phyloP scores from a whole-genome alignment of 2,797 vertebrate genomes.

The Meriones psammophilus region DNA sequence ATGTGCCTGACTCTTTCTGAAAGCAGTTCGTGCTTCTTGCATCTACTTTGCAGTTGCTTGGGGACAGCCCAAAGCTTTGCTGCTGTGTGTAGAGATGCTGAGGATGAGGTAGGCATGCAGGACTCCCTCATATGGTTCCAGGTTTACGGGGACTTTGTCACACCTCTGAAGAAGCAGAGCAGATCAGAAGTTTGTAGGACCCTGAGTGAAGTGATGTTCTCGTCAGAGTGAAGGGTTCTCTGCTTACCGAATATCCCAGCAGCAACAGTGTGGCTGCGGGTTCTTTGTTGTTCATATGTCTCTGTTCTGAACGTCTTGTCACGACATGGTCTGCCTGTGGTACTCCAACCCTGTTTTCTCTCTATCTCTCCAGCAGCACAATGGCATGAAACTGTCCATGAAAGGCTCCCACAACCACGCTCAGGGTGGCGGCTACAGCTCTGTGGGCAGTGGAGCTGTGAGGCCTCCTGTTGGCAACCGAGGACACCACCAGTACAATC shows the following conservation, averaged over 20 bases:
- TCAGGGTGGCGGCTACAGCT: slow-evolving; percentile 90
- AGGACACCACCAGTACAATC: slow-evolving; percentile 94
- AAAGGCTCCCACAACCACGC: slow-evolving; percentile 93
- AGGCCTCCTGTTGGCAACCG: slow-evolving; percentile 90
- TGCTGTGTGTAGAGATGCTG: too few species aligned
- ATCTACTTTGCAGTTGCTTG: not conserved
- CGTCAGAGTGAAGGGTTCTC: not conserved
- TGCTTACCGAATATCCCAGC: not conserved
- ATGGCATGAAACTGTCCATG: slow-evolving; percentile 93
- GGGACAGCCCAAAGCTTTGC: fast-evolving
- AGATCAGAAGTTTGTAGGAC: not conserved
- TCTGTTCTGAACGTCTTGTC: too few species aligned
- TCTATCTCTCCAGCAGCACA: slow-evolving; percentile 89
- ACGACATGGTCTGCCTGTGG: fast-evolving
- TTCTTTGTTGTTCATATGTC: not conserved
- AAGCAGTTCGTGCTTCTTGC: not conserved
- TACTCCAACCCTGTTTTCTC: not conserved
- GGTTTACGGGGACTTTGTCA: not conserved
- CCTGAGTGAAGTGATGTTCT: fast-evolving
- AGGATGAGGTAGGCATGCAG: fast-evolving
- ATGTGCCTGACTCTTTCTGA: not conserved
- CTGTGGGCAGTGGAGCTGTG: slow-evolving; percentile 85
- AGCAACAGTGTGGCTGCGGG: too few species aligned
- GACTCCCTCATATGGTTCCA: too few species aligned
- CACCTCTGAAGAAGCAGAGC: fast-evolving